Evolutionary conservation across 2,113 vertebrate genomes (phyloP).

Genomic region (Suricata suricatta): DNA sequence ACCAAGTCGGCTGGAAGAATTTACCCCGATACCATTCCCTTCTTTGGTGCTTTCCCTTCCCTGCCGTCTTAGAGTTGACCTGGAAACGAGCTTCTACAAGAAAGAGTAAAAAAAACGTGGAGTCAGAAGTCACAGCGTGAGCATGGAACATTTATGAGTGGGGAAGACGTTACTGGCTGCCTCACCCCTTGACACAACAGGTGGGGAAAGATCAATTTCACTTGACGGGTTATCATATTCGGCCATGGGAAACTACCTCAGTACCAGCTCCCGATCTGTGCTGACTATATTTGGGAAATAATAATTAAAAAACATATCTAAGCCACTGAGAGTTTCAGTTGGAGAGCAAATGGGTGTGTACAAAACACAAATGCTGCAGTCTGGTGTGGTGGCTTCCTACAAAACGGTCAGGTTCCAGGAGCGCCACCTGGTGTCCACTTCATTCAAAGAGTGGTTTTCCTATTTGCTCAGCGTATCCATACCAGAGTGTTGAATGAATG

Average conservation of each 20-base stretch:
- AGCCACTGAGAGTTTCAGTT: background rate
- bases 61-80: conserved; percentile 82
- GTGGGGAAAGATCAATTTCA: background rate
- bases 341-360: background rate
- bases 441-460: conserved; percentile 39
- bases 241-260: background rate
- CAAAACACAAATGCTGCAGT: fast-evolving
- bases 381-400: background rate
- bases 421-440: conserved; percentile 81
- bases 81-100: conserved; percentile 83
- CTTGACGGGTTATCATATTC: background rate
- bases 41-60: conserved; percentile 79
- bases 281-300: background rate
- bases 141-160: fast-evolving
- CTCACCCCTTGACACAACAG: background rate
- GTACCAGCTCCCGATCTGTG: background rate
- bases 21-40: conserved; percentile 59
- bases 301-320: background rate
- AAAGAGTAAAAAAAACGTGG: background rate
- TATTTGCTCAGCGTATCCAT: background rate
- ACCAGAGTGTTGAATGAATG: background rate
- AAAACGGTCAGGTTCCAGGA: background rate
- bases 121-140: background rate
- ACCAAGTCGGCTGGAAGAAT: conserved; percentile 85
- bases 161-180: background rate